Base-by-base conservation (phyloP, 2,888 invertebrate species). In the Mallateleia sp. region DNA sequence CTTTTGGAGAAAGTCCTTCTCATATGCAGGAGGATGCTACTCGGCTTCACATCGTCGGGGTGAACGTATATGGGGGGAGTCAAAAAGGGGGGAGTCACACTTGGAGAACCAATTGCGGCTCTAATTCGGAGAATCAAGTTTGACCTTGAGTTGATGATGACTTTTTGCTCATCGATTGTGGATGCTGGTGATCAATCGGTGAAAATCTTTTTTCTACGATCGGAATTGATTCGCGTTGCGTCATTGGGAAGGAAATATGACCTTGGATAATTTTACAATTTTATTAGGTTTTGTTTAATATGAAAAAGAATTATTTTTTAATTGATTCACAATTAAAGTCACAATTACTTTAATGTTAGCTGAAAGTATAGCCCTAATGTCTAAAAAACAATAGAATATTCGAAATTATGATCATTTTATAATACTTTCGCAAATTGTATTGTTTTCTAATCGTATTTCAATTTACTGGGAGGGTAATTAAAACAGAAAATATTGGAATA, bases 1-100 rank as follows among this genome's bases (percentile, higher is more conserved):
- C 94, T 95, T 95, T 95, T 90, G 94, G 95, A 95, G 95, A 95
- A 95, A 95, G 95, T 95, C 93, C 91, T 92, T 90, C 89, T 89
- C 85, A 90, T 91, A 91, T 89, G 88, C 91, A 90, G 85, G 89
- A 92, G 91, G 93, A 93, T 92, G 93, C 87, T 89, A 90, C 92
- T 90, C 85, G 85, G 81, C 77, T 88, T 88, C 87, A 66, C 78
- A 89, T 88, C 83, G 88, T 88, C 89, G 82, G 88, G 90, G 89
- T 86, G 91, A 89, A 88, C 81, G 89, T 87, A 74, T 58, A 78
- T 75, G 91, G 89, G 87, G 89, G 89, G 83, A 84, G 60, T 58
- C 45, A 50, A 67, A 74, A 83, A 62, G 66, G 88, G 72, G 88
- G 88, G 79, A 24, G 47, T 14, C 66, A 69, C 83, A 77, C 62